These are phyloP conservation scores for Ammodytes marinus DNA, from an alignment of 2,113 vertebrate species.

Conservation along the genomic window DNA sequence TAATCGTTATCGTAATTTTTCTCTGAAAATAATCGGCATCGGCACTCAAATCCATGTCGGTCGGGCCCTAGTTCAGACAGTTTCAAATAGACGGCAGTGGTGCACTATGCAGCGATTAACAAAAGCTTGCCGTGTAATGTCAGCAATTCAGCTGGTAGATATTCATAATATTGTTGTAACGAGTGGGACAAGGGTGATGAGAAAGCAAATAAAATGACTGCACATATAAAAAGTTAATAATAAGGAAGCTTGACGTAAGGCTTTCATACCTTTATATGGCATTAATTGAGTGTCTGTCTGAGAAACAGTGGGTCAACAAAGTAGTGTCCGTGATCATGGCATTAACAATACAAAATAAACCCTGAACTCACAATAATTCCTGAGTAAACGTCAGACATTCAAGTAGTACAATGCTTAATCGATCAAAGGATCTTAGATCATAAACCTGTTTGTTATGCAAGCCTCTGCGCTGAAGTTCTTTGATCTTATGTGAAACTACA, in stretches of 20 bases:
- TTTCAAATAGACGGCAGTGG: too few relatives aligned
- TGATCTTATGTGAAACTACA: conserved; percentile 46
- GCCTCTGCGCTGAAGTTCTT: conserved; percentile 35
- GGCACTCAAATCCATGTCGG: too few relatives aligned
- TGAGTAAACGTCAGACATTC: conserved; percentile 50
- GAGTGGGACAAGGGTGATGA: too few relatives aligned
- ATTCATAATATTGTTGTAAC: too few relatives aligned
- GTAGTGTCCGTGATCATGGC: conserved; percentile 4
- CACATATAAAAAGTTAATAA: not conserved
- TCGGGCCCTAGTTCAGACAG: too few relatives aligned
- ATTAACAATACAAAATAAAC: conserved; percentile 36
- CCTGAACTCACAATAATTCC: conserved; percentile 31
- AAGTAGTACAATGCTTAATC: conserved; percentile 21
- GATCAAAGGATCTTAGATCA: conserved; percentile 53
- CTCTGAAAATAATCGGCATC: too few relatives aligned
- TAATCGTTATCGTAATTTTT: too few relatives aligned
- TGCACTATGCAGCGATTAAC: too few relatives aligned
- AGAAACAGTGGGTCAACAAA: not conserved
- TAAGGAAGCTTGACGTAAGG: not conserved
- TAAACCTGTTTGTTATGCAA: conserved; percentile 63
- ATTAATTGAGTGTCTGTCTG: not conserved
- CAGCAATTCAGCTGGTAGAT: too few relatives aligned
- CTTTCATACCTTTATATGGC: not conserved
- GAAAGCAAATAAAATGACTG: not conserved
- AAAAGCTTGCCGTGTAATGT: too few relatives aligned